phyloP scores from a whole-genome alignment of 2,888 invertebrate genomes.

The Oxytorus armatus region DNA sequence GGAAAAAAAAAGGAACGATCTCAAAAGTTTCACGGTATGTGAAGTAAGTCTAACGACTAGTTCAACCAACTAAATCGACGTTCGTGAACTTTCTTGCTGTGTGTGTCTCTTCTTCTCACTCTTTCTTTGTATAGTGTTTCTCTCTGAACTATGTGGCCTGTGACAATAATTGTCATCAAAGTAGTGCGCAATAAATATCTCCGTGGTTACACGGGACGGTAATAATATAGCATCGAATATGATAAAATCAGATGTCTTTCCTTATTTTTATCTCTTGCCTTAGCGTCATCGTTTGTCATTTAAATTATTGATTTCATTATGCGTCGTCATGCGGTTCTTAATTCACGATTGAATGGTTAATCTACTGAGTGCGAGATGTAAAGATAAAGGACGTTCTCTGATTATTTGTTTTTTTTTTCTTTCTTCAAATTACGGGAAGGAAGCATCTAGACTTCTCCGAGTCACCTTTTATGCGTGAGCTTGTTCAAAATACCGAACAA shows the following conservation, averaged over 20 bases:
- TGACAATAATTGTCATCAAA: constrained; percentile 61
- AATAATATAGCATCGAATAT: constrained; percentile 61
- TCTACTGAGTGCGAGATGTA: constrained; percentile 44
- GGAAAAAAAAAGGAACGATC: constrained; percentile 27
- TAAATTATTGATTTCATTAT: constrained; percentile 16
- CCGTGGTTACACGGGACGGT: constrained; percentile 62
- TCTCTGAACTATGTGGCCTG: constrained; percentile 42
- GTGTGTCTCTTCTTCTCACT: constrained; percentile 27
- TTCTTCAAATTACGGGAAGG: constrained; percentile 50
- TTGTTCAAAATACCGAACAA: constrained; percentile 27
- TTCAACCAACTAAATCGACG: constrained; percentile 60
- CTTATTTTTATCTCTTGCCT: constrained; percentile 9
- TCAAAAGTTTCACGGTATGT: constrained; percentile 31
- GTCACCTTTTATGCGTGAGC: constrained; percentile 55
- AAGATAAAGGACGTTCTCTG: constrained; percentile 53
- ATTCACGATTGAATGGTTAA: constrained; percentile 38
- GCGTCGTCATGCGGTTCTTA: constrained; percentile 26
- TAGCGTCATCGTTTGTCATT: constrained; percentile 13
- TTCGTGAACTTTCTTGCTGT: constrained; percentile 48
- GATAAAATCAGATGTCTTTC: constrained; percentile 61
- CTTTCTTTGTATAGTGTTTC: neutral
- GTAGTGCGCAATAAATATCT: constrained; percentile 65
- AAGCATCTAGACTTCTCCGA: constrained; percentile 60
- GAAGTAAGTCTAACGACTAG: constrained; percentile 56
- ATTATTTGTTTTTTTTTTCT: constrained; percentile 34